Evolutionary conservation across 2,888 invertebrate species (phyloP).

Genomic region (Adelognathus sp.): DNA sequence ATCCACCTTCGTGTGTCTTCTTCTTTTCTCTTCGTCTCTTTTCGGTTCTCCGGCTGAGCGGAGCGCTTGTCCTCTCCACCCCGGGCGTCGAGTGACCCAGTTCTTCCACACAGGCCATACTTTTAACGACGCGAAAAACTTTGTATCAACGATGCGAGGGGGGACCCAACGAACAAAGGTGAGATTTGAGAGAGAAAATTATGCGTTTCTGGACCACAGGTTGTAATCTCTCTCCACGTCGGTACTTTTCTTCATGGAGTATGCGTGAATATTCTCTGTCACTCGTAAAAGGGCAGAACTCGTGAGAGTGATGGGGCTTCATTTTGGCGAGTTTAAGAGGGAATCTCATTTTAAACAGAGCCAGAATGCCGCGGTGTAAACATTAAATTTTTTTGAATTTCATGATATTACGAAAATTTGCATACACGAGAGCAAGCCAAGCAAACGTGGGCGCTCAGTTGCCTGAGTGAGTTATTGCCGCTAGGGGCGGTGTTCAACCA

Average conservation of each 20-base stretch:
- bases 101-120: conserved; percentile 63
- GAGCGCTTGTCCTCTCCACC: conserved; percentile 68
- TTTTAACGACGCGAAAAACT: conserved; percentile 61
- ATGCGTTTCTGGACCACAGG: neutral
- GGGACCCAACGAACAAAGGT: neutral
- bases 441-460: no score
- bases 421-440: no score
- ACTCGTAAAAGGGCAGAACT: neutral
- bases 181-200: conserved; percentile 1
- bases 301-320: neutral
- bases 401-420: no score
- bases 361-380: no score
- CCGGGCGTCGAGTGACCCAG: conserved; percentile 75
- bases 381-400: no score
- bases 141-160: conserved; percentile 49
- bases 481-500: no score
- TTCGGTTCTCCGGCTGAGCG: conserved; percentile 7
- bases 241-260: neutral
- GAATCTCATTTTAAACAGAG: no score
- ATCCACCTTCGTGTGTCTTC: neutral
- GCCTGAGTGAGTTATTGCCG: no score
- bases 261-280: neutral
- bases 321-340: neutral
- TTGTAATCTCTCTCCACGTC: neutral
- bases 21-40: conserved; percentile 12